phyloP scores from a whole-genome alignment of 1,140 invertebrate genomes.

The Neoseiulus cucumeris region DNA sequence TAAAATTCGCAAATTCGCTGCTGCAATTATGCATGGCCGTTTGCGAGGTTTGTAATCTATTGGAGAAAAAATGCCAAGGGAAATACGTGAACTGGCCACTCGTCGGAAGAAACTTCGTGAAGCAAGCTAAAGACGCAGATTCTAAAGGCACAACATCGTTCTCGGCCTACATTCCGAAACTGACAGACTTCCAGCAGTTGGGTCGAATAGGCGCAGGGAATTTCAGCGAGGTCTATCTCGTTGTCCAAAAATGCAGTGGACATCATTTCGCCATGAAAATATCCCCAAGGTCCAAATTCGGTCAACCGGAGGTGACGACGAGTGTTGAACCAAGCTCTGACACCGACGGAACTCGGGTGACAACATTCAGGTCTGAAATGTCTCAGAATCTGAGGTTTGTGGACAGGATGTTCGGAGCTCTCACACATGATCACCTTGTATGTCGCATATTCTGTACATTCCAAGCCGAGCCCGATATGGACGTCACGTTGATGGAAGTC shows the following conservation, averaged over 20 bases:
- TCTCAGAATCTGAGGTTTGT: not conserved
- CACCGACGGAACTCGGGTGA: not conserved
- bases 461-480: not conserved
- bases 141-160: not conserved
- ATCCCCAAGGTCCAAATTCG: not conserved
- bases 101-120: not conserved
- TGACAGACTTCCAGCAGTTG: not conserved
- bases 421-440: not conserved
- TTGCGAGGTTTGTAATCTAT: constrained; percentile 1
- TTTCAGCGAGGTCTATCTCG: not conserved
- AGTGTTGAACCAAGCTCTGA: not conserved
- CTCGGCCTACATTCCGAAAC: not conserved
- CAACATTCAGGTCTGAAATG: no score
- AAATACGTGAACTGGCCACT: not conserved
- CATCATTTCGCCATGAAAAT: not conserved
- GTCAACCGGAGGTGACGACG: not conserved
- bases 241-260: not conserved
- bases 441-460: not conserved
- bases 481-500: not conserved
- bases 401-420: not conserved
- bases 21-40: not conserved
- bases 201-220: not conserved
- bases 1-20: not conserved
- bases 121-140: not conserved
- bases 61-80: not conserved